Percentiles rank a stretch among this genome's conserved stretches.
Conservation (phyloP, 2,888 invertebrate species). For the Parapristionchus giblindavisi region DNA sequence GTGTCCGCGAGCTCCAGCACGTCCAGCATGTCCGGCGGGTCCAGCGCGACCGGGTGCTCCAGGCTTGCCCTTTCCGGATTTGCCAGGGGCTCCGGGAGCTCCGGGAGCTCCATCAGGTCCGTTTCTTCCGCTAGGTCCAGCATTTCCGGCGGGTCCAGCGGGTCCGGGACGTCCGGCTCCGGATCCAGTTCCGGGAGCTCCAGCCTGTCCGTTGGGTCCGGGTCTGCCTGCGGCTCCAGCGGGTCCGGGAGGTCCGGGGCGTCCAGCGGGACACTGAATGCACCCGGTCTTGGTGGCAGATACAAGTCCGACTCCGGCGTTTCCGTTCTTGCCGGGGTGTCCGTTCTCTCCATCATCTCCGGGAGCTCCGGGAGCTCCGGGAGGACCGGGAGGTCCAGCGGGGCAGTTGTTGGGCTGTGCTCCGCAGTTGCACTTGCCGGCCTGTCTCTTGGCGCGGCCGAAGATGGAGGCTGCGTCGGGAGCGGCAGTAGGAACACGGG, state of each 20-base stretch:
- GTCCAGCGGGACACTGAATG: constrained; percentile 36
- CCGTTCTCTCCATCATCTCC: constrained; percentile 37
- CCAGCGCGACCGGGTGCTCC: constrained; percentile 28
- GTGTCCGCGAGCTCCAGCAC: constrained; percentile 20
- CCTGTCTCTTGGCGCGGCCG: constrained; percentile 23
- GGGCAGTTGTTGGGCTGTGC: constrained; percentile 40
- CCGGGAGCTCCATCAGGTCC: constrained; percentile 14
- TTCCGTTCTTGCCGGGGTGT: constrained; percentile 26
- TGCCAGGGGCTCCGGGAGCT: constrained; percentile 39
- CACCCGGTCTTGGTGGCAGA: constrained; percentile 27
- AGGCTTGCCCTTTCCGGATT: constrained; percentile 9
- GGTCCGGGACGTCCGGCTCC: constrained; percentile 26
- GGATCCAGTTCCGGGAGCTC: constrained; percentile 24
- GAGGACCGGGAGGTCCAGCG: constrained; percentile 35
- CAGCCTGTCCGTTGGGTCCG: constrained; percentile 30
- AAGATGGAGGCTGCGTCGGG: constrained; percentile 10
- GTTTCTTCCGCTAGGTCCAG: constrained; percentile 14
- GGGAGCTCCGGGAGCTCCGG: constrained; percentile 36
- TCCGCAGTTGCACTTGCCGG: constrained; percentile 34
- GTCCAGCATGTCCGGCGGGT: constrained; percentile 30
- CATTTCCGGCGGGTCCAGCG: constrained; percentile 25
- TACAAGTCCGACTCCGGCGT: constrained; percentile 5
- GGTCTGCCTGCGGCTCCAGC: constrained; percentile 22
- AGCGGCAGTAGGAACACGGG: constrained; percentile 24
- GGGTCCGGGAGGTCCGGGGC: constrained; percentile 33